phyloP scores from a whole-genome alignment of 1,140 invertebrate species.

The Lepidurus apus region DNA sequence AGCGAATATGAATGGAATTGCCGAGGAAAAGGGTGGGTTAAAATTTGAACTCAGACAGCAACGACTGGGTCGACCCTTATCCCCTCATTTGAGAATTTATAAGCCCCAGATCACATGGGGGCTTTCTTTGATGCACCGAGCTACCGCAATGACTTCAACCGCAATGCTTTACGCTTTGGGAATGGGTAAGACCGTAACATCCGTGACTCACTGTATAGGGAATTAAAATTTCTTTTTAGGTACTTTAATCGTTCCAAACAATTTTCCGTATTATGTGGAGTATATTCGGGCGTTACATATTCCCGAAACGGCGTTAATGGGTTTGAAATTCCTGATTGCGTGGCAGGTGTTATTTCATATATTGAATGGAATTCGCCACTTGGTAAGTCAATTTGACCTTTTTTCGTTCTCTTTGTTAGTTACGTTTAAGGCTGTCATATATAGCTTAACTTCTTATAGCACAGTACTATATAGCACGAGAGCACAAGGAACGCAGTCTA shows the following conservation, averaged over 20 bases:
- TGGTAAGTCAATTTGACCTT: background rate
- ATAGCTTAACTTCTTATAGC: background rate
- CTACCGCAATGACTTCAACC: constrained; percentile 57
- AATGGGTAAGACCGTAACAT: background rate
- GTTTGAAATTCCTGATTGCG: constrained; percentile 17
- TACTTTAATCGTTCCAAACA: background rate
- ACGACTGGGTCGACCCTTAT: constrained; percentile 65
- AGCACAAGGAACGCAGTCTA: no score
- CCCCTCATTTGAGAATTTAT: constrained; percentile 84
- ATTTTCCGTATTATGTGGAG: constrained; percentile 26
- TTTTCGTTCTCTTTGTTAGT: no score
- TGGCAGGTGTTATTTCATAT: constrained; percentile 20
- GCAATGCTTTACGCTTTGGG: constrained; percentile 22
- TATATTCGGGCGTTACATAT: background rate
- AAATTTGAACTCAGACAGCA: constrained; percentile 61
- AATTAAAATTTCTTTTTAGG: background rate
- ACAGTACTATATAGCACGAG: background rate
- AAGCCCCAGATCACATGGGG: constrained; percentile 65
- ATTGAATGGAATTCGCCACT: constrained; percentile 24
- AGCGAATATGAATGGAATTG: background rate
- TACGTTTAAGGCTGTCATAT: no score
- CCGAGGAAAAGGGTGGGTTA: constrained; percentile 43
- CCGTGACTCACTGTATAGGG: background rate
- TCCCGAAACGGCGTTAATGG: background rate
- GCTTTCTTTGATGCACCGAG: constrained; percentile 73